Base-by-base conservation (phyloP, 2,797 vertebrate species). In the Clangula hyemalis region DNA sequence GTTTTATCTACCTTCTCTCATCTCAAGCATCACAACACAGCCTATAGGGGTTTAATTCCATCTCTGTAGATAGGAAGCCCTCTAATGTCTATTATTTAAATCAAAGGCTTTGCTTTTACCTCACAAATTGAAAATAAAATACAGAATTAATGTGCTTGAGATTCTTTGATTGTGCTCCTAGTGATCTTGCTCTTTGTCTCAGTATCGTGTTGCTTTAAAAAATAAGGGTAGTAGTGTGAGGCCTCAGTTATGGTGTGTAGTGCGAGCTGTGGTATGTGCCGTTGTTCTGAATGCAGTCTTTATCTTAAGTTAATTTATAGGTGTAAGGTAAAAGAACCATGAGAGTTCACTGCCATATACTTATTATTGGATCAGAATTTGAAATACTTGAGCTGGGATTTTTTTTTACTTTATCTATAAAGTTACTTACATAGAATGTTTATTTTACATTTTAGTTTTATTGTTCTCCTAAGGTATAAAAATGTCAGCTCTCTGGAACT, bases 91-190 rank as follows among this genome's bases (percentile, higher is more conserved):
- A 38, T 96, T 95, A 90, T 91, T 96, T 90, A 96, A 97, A 98
- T 98, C 97, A 98, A 97, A 97, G 97, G 87, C 45, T 94, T 91
- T 96, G 92, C 87, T 96, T 96, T 95, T 94, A 83, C 68, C 53
- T 85, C 79, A 71, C 27, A 73, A 90, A 93, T 89, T 85, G 90
- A 82, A 94, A 93, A 77, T 85, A 88, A 96, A 94, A 72, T 87
- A 88, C 72, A 70, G 90, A 81, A 71, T 76, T 94, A 89, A 78
- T 96, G 86, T 79, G 64, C 82, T 92, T 96, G 95, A 95, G 95
- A 95, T 95, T 90, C 83, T 93, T 69, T 95, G 88, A 85, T 97
- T 91, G 51, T 87, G 82, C 28, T 96, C 2, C 38, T 56, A 84
- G 64, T 74, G 87, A 47, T 94, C 66, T 95, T 95, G 61, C 61